Evolutionary conservation across 2,797 vertebrate genomes (phyloP).

Genomic region (Simalia tracyae): DNA sequence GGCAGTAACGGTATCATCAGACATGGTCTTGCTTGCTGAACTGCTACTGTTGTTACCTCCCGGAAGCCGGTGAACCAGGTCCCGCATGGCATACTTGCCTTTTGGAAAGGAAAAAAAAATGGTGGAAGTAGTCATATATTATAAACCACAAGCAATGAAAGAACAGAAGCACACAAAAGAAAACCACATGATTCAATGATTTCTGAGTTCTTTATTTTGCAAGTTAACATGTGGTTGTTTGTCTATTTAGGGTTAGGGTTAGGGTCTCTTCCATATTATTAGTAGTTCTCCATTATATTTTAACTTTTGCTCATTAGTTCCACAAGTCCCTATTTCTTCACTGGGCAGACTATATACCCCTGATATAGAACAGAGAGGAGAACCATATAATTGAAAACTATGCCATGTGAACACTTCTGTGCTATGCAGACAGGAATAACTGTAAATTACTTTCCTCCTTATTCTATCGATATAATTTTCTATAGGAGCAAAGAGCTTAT

Average conservation of each 20-base stretch:
- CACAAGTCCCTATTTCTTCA: background rate
- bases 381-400: background rate
- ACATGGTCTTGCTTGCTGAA: constrained; percentile 86
- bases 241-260: no score
- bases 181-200: background rate
- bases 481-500: background rate
- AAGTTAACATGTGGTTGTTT: background rate
- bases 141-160: constrained; percentile 35
- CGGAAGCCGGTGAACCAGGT: constrained; percentile 94
- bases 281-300: background rate
- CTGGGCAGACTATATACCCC: background rate
- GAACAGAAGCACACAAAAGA: background rate
- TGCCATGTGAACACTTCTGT: background rate
- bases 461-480: background rate
- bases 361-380: background rate
- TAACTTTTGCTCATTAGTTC: background rate
- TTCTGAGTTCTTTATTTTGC: background rate
- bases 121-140: constrained; percentile 42
- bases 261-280: background rate
- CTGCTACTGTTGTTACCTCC: constrained; percentile 87
- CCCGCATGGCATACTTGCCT: constrained; percentile 99
- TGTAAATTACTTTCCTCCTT: background rate
- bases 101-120: constrained; percentile 61
- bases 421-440: background rate
- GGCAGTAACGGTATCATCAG: constrained; percentile 95